A percentile compares a stretch with the other conserved stretches of the same genome.
Conservation (phyloP, 2,888 invertebrate species). For the Xanthia icteritia region DNA sequence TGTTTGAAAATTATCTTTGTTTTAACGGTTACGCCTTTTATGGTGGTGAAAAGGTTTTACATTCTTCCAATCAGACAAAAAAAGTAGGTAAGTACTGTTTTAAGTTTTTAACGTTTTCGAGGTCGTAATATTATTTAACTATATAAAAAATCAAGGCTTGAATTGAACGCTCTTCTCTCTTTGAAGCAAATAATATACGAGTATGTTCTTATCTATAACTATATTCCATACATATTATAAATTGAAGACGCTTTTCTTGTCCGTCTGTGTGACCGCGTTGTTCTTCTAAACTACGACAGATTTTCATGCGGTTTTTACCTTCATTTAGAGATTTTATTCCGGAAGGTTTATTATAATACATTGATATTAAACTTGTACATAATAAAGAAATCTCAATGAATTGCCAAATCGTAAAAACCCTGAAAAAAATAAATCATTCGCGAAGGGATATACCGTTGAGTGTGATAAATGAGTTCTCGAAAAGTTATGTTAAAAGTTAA, state of each 20-base stretch:
- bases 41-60: conserved; percentile 45
- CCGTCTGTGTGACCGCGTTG: too few species aligned
- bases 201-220: too few species aligned
- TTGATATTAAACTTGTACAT: too few species aligned
- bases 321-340: too few species aligned
- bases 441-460: too few species aligned
- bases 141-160: neutral
- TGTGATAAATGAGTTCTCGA: neutral
- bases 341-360: too few species aligned
- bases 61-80: conserved; percentile 20
- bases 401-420: too few species aligned
- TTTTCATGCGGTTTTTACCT: too few species aligned
- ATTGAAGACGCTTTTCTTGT: too few species aligned
- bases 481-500: conserved; percentile 4
- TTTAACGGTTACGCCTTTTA: conserved; percentile 51
- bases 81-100: neutral
- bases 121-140: neutral
- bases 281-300: too few species aligned
- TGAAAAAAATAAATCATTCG: neutral
- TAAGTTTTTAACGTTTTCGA: neutral
- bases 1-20: conserved; percentile 65
- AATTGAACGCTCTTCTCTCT: neutral
- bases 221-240: too few species aligned
- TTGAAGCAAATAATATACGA: neutral
- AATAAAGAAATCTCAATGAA: too few species aligned